phyloP scores from a whole-genome alignment of 2,888 invertebrate genomes.

The Caenorhabditis angaria region DNA sequence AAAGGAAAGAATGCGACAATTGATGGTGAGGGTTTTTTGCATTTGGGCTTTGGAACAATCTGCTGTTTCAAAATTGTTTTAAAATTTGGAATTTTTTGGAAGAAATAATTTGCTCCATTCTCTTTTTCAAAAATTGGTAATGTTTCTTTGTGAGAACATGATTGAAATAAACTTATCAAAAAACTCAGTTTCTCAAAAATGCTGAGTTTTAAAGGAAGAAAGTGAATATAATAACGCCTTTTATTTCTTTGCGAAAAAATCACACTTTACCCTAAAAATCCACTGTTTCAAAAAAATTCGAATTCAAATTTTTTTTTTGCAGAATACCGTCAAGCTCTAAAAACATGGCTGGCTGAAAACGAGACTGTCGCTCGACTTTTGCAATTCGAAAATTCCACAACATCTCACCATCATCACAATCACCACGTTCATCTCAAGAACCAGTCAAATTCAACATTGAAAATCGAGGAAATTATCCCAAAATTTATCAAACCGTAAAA shows the following conservation, averaged over 20 bases:
- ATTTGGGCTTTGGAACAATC: too few relatives aligned
- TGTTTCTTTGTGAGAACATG: too few relatives aligned
- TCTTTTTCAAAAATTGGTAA: too few relatives aligned
- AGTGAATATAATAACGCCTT: too few relatives aligned
- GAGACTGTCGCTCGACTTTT: constrained; percentile 29
- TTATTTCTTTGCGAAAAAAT: too few relatives aligned
- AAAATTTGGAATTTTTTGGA: background rate
- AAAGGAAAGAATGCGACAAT: constrained; percentile 10
- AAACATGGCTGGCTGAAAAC: constrained; percentile 32
- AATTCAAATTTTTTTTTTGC: too few relatives aligned
- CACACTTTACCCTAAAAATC: too few relatives aligned
- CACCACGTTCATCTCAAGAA: background rate
- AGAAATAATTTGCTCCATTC: background rate
- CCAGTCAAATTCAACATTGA: background rate
- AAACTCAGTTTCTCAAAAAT: background rate
- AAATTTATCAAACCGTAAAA: background rate
- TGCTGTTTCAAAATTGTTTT: too few relatives aligned
- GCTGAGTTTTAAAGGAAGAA: too few relatives aligned
- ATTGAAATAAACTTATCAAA: too few relatives aligned
- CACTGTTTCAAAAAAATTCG: too few relatives aligned
- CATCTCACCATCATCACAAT: background rate
- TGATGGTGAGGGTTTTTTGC: constrained; percentile 7
- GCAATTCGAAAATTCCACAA: background rate
- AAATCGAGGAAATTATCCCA: background rate
- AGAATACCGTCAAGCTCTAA: constrained; percentile 29